Percentiles rank a stretch among this genome's conserved stretches.
These are phyloP conservation scores for Gibbula magus DNA, from an alignment of 2,888 invertebrate species.

Conservation along the genomic window DNA sequence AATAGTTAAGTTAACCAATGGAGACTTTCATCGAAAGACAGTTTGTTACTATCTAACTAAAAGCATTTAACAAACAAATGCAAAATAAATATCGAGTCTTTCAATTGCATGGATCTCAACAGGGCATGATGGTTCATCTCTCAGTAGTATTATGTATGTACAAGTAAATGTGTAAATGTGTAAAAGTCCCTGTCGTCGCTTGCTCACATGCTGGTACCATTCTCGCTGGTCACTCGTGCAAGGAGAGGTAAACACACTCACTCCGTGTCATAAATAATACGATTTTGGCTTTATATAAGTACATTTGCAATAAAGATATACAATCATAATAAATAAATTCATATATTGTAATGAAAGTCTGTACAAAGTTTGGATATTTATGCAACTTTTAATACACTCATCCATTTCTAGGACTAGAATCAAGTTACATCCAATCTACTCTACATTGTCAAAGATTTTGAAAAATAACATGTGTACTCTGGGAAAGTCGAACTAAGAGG, in stretches of 20 bases:
- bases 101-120: not conserved
- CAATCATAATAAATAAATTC: not conserved
- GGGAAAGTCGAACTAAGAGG: too few relatives aligned
- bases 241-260: too few relatives aligned
- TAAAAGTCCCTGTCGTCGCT: not conserved
- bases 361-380: not conserved
- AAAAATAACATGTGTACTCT: too few relatives aligned
- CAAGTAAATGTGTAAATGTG: slow-evolving; percentile 17
- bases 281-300: slow-evolving; percentile 15
- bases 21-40: not conserved
- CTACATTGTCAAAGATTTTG: too few relatives aligned
- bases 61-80: slow-evolving; percentile 8
- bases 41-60: not conserved
- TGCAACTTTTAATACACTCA: not conserved
- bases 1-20: not conserved
- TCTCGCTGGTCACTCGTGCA: not conserved
- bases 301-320: slow-evolving; percentile 12
- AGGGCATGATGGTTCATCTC: slow-evolving; percentile 1
- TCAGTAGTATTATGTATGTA: not conserved
- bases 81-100: not conserved
- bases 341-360: not conserved
- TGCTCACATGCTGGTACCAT: not conserved
- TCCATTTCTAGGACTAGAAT: too few relatives aligned
- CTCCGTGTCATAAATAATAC: not conserved
- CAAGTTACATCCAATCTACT: too few relatives aligned